Evolutionary conservation across 2,888 invertebrate genomes (phyloP).

Genomic region (Altica lythri): DNA sequence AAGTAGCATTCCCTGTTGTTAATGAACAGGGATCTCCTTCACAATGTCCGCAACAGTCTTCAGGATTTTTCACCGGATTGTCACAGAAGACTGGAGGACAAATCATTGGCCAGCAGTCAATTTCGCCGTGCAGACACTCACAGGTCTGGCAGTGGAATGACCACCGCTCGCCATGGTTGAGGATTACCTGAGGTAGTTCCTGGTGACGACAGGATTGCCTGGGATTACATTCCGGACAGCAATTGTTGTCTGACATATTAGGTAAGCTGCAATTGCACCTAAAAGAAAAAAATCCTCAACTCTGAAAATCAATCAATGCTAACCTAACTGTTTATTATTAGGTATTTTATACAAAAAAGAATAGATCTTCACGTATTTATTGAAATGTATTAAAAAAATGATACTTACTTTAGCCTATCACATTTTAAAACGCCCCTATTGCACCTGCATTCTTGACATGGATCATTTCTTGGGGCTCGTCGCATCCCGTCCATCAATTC

Average conservation of each 20-base stretch:
- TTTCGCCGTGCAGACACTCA: slow-evolving; percentile 86
- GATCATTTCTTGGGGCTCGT: slow-evolving; percentile 55
- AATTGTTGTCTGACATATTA: slow-evolving; percentile 63
- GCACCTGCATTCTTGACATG: slow-evolving; percentile 61
- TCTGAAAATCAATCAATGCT: too few species aligned
- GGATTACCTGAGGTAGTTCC: slow-evolving; percentile 74
- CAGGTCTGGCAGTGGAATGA: slow-evolving; percentile 90
- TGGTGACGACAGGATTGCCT: slow-evolving; percentile 73
- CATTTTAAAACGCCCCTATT: slow-evolving; percentile 69
- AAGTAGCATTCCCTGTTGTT: slow-evolving; percentile 47
- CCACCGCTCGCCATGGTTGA: slow-evolving; percentile 85
- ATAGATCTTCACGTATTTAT: neutral
- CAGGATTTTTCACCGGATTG: slow-evolving; percentile 66
- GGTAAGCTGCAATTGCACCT: slow-evolving; percentile 48
- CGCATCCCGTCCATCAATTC: slow-evolving; percentile 66
- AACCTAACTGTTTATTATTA: too few species aligned
- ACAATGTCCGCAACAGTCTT: slow-evolving; percentile 75
- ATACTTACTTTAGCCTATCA: slow-evolving; percentile 65
- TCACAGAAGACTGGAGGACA: slow-evolving; percentile 74
- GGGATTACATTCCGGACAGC: slow-evolving; percentile 83
- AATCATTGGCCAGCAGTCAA: slow-evolving; percentile 85
- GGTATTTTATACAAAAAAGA: neutral
- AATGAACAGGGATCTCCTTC: slow-evolving; percentile 62
- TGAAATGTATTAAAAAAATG: slow-evolving; percentile 1
- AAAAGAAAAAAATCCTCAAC: too few species aligned